phyloP scores from a whole-genome alignment of 1,140 invertebrate species.

The Monochamus saltuarius region DNA sequence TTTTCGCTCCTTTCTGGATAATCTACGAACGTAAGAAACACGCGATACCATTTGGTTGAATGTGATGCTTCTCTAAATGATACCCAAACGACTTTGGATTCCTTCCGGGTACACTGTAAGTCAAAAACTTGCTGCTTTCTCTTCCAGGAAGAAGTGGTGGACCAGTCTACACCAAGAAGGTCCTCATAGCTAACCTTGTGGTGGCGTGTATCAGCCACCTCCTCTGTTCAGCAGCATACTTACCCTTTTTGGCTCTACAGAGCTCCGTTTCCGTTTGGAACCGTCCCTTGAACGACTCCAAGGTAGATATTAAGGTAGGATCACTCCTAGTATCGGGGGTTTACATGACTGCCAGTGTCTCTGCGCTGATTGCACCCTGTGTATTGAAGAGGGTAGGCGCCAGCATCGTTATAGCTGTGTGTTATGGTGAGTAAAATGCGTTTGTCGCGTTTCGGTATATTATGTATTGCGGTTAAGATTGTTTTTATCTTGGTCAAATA shows the following conservation, averaged over 20 bases:
- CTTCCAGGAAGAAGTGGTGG: slow-evolving; percentile 54
- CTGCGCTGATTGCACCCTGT: slow-evolving; percentile 57
- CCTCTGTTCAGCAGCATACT: slow-evolving; percentile 62
- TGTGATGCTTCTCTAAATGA: too few species aligned
- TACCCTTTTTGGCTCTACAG: slow-evolving; percentile 64
- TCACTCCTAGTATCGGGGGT: slow-evolving; percentile 55
- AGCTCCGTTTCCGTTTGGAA: slow-evolving; percentile 55
- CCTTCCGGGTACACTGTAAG: too few species aligned
- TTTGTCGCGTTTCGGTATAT: too few species aligned
- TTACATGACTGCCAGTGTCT: slow-evolving; percentile 57
- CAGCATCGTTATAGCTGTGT: slow-evolving; percentile 53
- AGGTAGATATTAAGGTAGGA: slow-evolving; percentile 21
- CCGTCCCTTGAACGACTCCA: slow-evolving; percentile 35
- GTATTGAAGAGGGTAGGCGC: slow-evolving; percentile 59
- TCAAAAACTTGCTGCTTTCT: too few species aligned
- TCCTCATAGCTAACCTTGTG: slow-evolving; percentile 57
- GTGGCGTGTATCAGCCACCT: slow-evolving; percentile 60
- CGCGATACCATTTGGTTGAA: too few species aligned
- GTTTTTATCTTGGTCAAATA: too few species aligned
- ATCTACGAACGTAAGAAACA: too few species aligned
- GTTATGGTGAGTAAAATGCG: slow-evolving; percentile 24
- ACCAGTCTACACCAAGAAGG: slow-evolving; percentile 49
- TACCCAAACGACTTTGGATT: too few species aligned
- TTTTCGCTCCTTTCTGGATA: too few species aligned
- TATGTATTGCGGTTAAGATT: too few species aligned